Base-by-base conservation (phyloP, 2,888 invertebrate genomes). In the Aspidapion aeneum region DNA sequence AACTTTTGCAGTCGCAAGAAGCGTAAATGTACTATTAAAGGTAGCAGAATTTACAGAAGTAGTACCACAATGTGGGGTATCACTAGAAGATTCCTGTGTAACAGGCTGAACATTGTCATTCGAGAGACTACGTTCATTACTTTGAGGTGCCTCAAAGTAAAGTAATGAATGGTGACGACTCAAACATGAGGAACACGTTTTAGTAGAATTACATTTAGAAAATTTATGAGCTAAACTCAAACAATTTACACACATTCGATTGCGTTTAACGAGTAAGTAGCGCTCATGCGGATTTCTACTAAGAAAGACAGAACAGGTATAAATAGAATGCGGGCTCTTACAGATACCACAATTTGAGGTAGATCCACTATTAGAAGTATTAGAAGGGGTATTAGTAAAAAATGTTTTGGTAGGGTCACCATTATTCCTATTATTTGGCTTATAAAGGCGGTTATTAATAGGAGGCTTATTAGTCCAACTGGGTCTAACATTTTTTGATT, bases 1-100 rank as follows among this genome's bases (percentile, higher is more conserved):
- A 20, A 56, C 56, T 56, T 56, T 20, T 20, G 21, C 19, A 56
- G 21, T 56, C 20, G 56, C 56, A 52, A 52, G 52, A 19, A 5
- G 7, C 52, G 52, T 52, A 3, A 52, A 52, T 18, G 18, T 19
- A 52, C 17, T 52, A 52, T 52, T 52, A 52, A 19, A 52, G 5
- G 52, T 17, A 18, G 52, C 52, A 52, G 19, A 52, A 52, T 52
- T 52, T 52, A 52, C 19, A 18, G 52, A 52, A 52, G 52, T 52
- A 52, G 52, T 52, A 52, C 5, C 52, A 19, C 17, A 9, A 52
- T 52, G 17, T 5, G 52, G 52, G 18, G 52, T 5, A 52, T 52
- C 52, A 18, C 19, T 19, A 52, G 52, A 52, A 52, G 52, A n/a
- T 52, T 52, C 52, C 18, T 52, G 3, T 9, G 7, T 17, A 52